phyloP scores from a whole-genome alignment of 2,888 invertebrate species.

The Mimumesa dahlbomi region DNA sequence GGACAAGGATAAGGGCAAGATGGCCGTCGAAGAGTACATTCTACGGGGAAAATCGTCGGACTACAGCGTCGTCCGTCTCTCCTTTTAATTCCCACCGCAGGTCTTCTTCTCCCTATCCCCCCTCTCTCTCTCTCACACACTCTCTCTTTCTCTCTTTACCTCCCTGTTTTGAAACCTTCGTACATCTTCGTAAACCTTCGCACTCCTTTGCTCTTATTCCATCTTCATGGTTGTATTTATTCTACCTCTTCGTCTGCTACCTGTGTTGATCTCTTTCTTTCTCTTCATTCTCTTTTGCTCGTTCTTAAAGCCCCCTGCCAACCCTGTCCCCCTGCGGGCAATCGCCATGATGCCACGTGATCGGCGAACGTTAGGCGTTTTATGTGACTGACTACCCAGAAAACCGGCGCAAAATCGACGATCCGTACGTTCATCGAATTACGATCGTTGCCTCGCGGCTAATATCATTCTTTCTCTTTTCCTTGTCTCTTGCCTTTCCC shows the following conservation, averaged over 20 bases:
- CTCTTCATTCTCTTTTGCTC: conserved; percentile 38
- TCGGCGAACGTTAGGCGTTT: conserved; percentile 62
- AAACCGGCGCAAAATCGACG: conserved; percentile 67
- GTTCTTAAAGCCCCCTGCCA: conserved; percentile 33
- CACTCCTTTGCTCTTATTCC: neutral
- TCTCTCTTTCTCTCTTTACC: conserved; percentile 3
- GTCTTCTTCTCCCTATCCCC: conserved; percentile 53
- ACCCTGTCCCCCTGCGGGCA: conserved; percentile 38
- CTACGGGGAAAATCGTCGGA: conserved; percentile 70
- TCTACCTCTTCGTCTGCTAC: conserved; percentile 1
- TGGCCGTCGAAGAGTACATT: conserved; percentile 71
- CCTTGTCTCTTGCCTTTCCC: neutral
- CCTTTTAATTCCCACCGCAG: conserved; percentile 68
- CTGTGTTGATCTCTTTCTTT: conserved; percentile 1
- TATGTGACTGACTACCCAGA: conserved; percentile 63
- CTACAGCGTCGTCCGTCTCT: conserved; percentile 64
- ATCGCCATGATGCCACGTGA: conserved; percentile 65
- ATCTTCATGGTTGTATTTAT: neutral
- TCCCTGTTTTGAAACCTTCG: conserved; percentile 36
- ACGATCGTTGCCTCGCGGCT: conserved; percentile 53
- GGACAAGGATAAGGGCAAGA: conserved; percentile 66
- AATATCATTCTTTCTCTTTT: conserved; percentile 31
- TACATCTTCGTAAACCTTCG: conserved; percentile 13
- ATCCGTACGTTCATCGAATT: conserved; percentile 71
- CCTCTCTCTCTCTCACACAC: conserved; percentile 4